Evolutionary conservation across 2,113 vertebrate genomes (phyloP).

Genomic region (Cisticola juncidis): DNA sequence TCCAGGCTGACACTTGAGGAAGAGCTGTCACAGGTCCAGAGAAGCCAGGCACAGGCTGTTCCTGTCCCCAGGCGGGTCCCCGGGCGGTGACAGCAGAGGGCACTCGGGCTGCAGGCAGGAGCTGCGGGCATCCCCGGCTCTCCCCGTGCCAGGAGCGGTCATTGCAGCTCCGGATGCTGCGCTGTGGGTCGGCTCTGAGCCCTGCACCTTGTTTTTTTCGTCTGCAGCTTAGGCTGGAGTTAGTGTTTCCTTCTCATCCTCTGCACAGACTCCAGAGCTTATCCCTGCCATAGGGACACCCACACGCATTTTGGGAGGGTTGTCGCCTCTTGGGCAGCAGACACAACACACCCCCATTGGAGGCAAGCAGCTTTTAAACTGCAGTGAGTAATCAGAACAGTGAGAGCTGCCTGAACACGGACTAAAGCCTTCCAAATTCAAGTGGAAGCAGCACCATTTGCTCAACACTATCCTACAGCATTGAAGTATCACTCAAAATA

Average conservation of each 20-base stretch:
- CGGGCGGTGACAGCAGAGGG: not conserved
- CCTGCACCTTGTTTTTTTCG: not conserved
- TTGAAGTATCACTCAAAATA: not conserved
- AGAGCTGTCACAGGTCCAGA: not conserved
- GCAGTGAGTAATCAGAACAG: not conserved
- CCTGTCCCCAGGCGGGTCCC: not conserved
- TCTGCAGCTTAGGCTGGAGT: not conserved
- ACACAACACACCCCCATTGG: not conserved
- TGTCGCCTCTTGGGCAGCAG: not conserved
- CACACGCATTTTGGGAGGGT: not conserved
- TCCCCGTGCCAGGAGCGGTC: rapidly evolving
- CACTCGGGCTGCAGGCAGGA: slow-evolving; percentile 24
- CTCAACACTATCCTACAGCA: no score
- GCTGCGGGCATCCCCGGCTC: not conserved
- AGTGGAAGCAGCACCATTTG: not conserved
- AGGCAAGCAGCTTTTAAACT: not conserved
- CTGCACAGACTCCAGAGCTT: no score
- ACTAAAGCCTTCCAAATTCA: not conserved
- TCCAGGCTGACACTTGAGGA: rapidly evolving
- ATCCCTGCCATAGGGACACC: rapidly evolving
- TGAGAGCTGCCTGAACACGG: not conserved
- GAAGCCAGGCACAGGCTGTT: not conserved
- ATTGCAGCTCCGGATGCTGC: rapidly evolving
- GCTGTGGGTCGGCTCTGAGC: rapidly evolving
- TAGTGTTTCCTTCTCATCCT: not conserved